Evolutionary conservation across 2,113 vertebrate species (phyloP).

Genomic region (Ramphastos sulfuratus): DNA sequence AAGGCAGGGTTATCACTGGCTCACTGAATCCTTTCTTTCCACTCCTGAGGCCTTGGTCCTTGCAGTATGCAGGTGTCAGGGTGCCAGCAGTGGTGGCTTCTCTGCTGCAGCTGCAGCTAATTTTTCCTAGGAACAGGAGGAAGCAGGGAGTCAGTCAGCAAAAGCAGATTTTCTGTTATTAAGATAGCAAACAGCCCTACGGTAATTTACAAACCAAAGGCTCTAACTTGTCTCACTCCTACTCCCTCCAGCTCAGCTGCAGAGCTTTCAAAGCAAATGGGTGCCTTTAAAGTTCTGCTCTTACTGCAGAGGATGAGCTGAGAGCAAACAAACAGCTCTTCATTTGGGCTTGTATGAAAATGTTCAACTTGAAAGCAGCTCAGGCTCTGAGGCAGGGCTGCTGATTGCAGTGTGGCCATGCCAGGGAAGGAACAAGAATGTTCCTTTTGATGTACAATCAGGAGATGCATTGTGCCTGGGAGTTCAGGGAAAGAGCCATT

Average conservation of each 20-base stretch:
- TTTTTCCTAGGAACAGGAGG: neutral
- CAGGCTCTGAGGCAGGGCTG: neutral
- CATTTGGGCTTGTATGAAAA: conserved; percentile 18
- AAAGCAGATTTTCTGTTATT: conserved; percentile 1
- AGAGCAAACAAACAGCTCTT: conserved; percentile 38
- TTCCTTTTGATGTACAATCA: conserved; percentile 32
- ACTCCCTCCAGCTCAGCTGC: neutral
- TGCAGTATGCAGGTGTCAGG: neutral
- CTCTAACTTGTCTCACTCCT: neutral
- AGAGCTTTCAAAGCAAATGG: conserved; percentile 24
- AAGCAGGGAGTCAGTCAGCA: neutral
- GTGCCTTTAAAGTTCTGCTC: conserved; percentile 27
- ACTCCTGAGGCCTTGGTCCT: neutral
- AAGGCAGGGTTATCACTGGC: neutral
- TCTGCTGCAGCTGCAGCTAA: neutral
- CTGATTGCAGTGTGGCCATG: neutral
- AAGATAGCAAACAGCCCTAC: neutral
- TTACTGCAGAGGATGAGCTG: conserved; percentile 3
- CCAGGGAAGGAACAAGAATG: neutral
- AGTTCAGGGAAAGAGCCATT: neutral
- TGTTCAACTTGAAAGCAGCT: conserved; percentile 29
- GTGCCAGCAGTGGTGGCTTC: neutral
- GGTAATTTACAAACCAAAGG: conserved; percentile 16
- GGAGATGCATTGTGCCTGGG: neutral
- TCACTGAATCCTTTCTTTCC: neutral